phyloP scores from a whole-genome alignment of 2,113 vertebrate genomes.

The Carassius auratus region DNA sequence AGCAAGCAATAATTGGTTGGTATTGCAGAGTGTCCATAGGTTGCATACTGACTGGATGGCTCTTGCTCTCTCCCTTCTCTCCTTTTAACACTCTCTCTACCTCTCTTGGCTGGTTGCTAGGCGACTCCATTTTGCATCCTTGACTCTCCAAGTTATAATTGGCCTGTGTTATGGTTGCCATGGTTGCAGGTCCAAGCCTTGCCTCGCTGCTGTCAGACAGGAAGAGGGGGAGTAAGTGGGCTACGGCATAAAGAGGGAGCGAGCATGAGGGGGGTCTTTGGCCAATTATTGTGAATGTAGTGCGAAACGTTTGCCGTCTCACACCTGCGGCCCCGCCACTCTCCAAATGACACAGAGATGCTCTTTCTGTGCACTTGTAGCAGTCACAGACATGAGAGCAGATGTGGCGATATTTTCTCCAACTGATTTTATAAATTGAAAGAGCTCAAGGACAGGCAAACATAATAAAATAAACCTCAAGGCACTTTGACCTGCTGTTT shows the following conservation, averaged over 20 bases:
- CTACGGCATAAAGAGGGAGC: constrained; percentile 47
- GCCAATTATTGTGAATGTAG: constrained; percentile 87
- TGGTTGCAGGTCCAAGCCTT: constrained; percentile 79
- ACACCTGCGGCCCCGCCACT: constrained; percentile 78
- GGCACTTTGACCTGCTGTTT: constrained; percentile 41
- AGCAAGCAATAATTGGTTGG: constrained; percentile 88
- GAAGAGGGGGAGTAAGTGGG: constrained; percentile 61
- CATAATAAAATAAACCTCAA: constrained; percentile 50
- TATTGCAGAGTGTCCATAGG: constrained; percentile 77
- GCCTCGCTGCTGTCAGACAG: constrained; percentile 68
- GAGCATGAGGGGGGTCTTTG: constrained; percentile 66
- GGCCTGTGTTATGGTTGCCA: constrained; percentile 79
- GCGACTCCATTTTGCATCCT: constrained; percentile 86
- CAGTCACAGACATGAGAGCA: constrained; percentile 49
- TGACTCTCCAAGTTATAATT: constrained; percentile 78
- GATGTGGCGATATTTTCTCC: constrained; percentile 33
- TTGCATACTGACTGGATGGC: constrained; percentile 50
- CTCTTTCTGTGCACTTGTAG: constrained; percentile 16
- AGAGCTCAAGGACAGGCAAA: constrained; percentile 52
- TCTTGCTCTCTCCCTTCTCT: constrained; percentile 38
- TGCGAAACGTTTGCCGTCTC: constrained; percentile 77
- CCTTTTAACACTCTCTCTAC: constrained; percentile 51
- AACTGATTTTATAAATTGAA: constrained; percentile 50
- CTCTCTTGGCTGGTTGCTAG: constrained; percentile 82
- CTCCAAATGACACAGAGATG: constrained; percentile 39